Evolutionary conservation across 1,140 invertebrate genomes (phyloP).

Genomic region (Zaprionus vittiger): DNA sequence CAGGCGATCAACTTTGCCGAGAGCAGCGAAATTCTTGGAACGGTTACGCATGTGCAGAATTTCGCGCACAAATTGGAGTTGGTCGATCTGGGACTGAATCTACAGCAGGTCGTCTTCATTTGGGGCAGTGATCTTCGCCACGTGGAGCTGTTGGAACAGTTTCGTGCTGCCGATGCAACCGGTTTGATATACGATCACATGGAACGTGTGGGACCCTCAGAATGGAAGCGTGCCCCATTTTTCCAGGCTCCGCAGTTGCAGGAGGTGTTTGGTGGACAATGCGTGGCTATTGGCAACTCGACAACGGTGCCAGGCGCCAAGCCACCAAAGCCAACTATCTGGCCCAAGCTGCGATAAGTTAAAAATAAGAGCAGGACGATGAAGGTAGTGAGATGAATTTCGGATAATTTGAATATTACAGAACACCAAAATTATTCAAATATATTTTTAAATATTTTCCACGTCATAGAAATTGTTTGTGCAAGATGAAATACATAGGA

Average conservation of each 20-base stretch:
- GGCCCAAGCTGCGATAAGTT: constrained; percentile 63
- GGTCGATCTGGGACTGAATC: constrained; percentile 89
- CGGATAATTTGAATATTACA: too few relatives aligned
- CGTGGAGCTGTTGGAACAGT: constrained; percentile 90
- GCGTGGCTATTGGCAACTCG: constrained; percentile 71
- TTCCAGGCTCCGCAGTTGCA: constrained; percentile 63
- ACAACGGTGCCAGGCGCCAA: constrained; percentile 58
- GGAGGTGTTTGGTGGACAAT: constrained; percentile 69
- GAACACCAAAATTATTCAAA: too few relatives aligned
- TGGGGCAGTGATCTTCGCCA: constrained; percentile 98
- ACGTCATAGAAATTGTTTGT: too few relatives aligned
- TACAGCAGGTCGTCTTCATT: constrained; percentile 93
- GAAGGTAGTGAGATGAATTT: background rate
- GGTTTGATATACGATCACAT: constrained; percentile 97
- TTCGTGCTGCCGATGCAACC: constrained; percentile 93
- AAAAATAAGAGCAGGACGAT: background rate
- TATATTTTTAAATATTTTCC: too few relatives aligned
- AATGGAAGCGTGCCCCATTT: constrained; percentile 67
- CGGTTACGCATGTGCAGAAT: constrained; percentile 95
- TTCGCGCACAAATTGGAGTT: constrained; percentile 89
- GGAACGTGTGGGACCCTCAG: constrained; percentile 84
- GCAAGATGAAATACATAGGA: too few relatives aligned
- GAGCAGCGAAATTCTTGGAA: constrained; percentile 91
- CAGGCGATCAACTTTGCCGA: constrained; percentile 93
- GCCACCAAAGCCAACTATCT: constrained; percentile 68